Base-by-base conservation (phyloP, 2,888 invertebrate species). In the Watsonalla binaria region DNA sequence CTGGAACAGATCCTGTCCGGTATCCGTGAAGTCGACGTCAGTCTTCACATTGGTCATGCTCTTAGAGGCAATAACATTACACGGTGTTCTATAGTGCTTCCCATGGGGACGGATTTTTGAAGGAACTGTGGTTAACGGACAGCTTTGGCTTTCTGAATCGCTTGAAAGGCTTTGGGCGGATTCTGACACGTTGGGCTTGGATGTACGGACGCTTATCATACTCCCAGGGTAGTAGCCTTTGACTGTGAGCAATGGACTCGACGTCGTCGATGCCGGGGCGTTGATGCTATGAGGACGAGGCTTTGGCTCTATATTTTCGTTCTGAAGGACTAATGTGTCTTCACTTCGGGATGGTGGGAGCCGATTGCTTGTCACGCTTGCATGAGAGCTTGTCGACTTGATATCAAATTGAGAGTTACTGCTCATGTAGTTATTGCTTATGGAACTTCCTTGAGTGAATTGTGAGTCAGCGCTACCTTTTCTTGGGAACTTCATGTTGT, bases 281-380 rank as follows among this genome's bases (percentile, higher is more conserved):
- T 86, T 88, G 59, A 92, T 91, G 51, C 93, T 92, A 61, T 92
- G 92, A 5, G 92, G 91, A 58, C 93, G 90, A 47, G 92, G 90
- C 50, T 93, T 92, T 0, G 91, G 72, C 64, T 86, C 78, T 0
- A 78, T 66, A 51, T 72, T 86, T 59, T 89, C 84, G 56, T 85
- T 84, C 65, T 90, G 84, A 0, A 87, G 71, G 0, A 92, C 91
- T 6, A 96, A 81, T 0, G 95, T 95, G 69, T 96, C 96, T 74
- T 96, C 96, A 59, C 96, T 96, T 51, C 95, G 92, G 0, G 96
- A 96, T 0, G 96, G 95, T 5, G 95, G 95, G 51, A 96, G 81
- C 39, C 95, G 91, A 63, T 53, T 87, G 68, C 63, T 92, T 60
- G 59, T 81, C 62, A 81, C 87, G 76, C 80, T 90, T 59, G 72